Percentiles rank a stretch among this genome's conserved stretches.
Evolutionary conservation across 2,797 vertebrate genomes (phyloP).

Genomic region (Aulostomus chinensis): DNA sequence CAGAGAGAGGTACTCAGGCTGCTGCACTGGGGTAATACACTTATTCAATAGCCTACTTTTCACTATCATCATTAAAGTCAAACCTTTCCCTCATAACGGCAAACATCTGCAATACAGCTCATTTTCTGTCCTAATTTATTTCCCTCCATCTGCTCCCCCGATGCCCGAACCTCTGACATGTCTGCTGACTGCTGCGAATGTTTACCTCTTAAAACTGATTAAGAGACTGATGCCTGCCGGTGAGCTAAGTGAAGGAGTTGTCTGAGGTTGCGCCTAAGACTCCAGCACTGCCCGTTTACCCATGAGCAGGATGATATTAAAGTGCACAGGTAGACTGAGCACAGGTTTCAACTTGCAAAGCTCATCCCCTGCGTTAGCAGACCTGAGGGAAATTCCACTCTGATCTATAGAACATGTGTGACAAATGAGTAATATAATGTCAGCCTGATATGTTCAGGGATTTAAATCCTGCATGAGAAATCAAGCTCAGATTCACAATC

Average conservation of each 20-base stretch:
- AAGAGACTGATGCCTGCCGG: slow-evolving; percentile 30
- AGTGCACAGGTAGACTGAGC: slow-evolving; percentile 14
- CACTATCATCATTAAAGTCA: slow-evolving; percentile 11
- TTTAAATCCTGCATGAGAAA: slow-evolving; percentile 18
- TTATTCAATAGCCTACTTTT: slow-evolving; percentile 12
- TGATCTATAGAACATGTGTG: slow-evolving; percentile 29
- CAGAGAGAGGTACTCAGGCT: neutral
- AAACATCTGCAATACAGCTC: slow-evolving; percentile 19
- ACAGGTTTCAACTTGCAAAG: neutral
- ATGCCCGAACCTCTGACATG: neutral
- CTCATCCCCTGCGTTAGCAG: neutral
- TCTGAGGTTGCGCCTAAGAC: slow-evolving; percentile 23
- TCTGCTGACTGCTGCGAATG: neutral
- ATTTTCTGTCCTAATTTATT: slow-evolving; percentile 13
- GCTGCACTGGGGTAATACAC: neutral
- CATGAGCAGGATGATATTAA: slow-evolving; percentile 32
- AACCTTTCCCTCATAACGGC: slow-evolving; percentile 6
- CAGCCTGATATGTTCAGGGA: slow-evolving; percentile 1
- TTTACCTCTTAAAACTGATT: slow-evolving; percentile 42
- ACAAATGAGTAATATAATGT: slow-evolving; percentile 35
- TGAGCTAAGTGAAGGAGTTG: slow-evolving; percentile 30
- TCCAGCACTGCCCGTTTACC: slow-evolving; percentile 39
- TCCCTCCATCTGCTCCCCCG: slow-evolving; percentile 5
- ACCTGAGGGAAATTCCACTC: slow-evolving; percentile 13
- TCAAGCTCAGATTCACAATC: slow-evolving; percentile 17